Percentiles rank a stretch among this genome's conserved stretches.
Conservation (phyloP, 2,113 vertebrate genomes). For the Stigmatopora nigra region DNA sequence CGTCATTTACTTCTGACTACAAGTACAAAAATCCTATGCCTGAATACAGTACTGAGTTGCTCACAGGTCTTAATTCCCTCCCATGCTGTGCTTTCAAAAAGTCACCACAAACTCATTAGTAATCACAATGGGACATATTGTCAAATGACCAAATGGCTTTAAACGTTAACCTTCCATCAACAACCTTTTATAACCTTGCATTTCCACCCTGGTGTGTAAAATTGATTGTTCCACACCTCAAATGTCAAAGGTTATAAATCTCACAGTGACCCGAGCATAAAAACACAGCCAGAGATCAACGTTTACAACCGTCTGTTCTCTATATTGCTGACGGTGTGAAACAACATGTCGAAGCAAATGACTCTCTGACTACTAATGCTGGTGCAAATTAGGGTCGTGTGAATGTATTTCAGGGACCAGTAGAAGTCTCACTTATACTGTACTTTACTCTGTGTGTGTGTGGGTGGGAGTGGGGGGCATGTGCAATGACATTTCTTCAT, state of each 20-base stretch:
- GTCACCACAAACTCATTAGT: conserved; percentile 8
- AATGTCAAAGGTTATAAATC: conserved; percentile 22
- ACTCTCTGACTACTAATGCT: conserved; percentile 9
- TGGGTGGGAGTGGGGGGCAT: too few species aligned
- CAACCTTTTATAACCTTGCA: conserved; percentile 34
- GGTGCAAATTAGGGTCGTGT: conserved; percentile 19
- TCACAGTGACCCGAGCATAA: conserved; percentile 22
- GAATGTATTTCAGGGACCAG: conserved; percentile 22
- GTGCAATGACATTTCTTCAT: conserved; percentile 2
- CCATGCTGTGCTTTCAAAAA: background rate
- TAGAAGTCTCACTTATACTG: conserved; percentile 27
- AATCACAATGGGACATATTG: conserved; percentile 1
- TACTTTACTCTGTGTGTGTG: background rate
- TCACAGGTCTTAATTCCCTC: conserved; percentile 1
- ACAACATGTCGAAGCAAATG: conserved; percentile 16
- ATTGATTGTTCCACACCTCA: conserved; percentile 25
- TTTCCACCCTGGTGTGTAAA: conserved; percentile 23
- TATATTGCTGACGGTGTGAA: conserved; percentile 17
- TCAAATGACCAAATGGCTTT: conserved; percentile 3
- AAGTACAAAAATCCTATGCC: background rate
- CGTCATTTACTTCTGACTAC: conserved; percentile 1
- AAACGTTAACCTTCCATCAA: conserved; percentile 15
- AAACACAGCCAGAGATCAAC: conserved; percentile 23
- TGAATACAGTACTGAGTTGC: background rate
- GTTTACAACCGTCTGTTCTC: conserved; percentile 31